Percentiles rank a stretch among this genome's conserved stretches.
phyloP scores from a whole-genome alignment of 2,113 vertebrate genomes.

The Octodon degus region DNA sequence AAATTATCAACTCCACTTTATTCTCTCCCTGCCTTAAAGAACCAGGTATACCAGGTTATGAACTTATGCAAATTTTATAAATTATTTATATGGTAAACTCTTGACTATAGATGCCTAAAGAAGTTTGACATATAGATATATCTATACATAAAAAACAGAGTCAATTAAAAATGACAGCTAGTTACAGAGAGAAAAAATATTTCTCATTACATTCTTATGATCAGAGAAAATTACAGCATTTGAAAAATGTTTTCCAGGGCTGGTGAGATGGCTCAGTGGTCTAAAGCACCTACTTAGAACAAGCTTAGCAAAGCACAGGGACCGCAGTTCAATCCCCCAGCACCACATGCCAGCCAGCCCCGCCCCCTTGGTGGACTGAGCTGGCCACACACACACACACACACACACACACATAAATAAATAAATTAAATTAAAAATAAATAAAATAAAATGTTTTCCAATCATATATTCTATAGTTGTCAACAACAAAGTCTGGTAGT shows the following conservation, averaged over 20 bases:
- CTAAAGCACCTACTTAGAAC: too few species aligned
- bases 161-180: constrained; percentile 11
- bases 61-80: constrained; percentile 19
- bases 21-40: constrained; percentile 69
- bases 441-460: neutral
- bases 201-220: neutral
- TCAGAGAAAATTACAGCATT: neutral
- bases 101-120: constrained; percentile 69
- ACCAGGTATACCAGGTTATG: constrained; percentile 59
- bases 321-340: too few species aligned
- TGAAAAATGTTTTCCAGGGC: neutral
- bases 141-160: neutral
- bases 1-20: constrained; percentile 83
- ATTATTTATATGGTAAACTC: constrained; percentile 51
- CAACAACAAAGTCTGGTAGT: neutral
- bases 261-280: too few species aligned
- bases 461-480: neutral
- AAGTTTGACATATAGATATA: constrained; percentile 52
- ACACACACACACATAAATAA: too few species aligned
- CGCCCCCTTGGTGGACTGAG: too few species aligned
- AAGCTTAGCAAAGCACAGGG: too few species aligned
- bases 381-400: too few species aligned
- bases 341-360: too few species aligned
- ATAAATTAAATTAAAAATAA: too few species aligned
- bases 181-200: neutral